Base-by-base conservation (phyloP, 2,888 invertebrate genomes). In the Cephonodes hylas region DNA sequence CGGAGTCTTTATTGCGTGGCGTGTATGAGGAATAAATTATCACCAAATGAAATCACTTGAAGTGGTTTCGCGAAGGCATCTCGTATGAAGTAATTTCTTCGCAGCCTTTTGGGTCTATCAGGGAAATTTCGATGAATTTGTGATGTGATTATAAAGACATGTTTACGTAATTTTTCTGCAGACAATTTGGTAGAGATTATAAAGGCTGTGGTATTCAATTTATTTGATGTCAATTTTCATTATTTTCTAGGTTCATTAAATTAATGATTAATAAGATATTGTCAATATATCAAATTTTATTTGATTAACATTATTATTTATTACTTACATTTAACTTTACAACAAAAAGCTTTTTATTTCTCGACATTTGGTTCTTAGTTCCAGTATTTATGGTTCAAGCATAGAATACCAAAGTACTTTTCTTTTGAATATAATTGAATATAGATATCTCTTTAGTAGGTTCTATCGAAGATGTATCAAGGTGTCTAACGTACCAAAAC, bases 1-100 rank as follows among this genome's bases (percentile, higher is more conserved):
- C 13, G 13, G 3, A 2, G 22, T 15, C 2, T n/a, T 7, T 53
- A 53, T 53, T 27, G 25, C 25, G 18, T 10, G 27, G 27, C 31
- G 15, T 31, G 58, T 58, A 42, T 58, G 42, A 13, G 58, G 58
- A 42, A 58, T 58, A 42, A 38, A 58, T 58, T 58, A 42, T 44
- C 7, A 42, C 18, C 23, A 42, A 58, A 58, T 58, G 53, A 53
- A 10, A 53, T 53, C 53, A 27, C 18, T 46, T 53, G 31, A 18
- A 31, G 18, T 18, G 58, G 10, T 18, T 56, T 25, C 58, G 3
- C 31, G 48, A 42, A 8, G 45, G 45, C 45, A n/a, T n/a, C n/a
- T n/a, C 13, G 53, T 31, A 18, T 53, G 27, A 31, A 53, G 10
- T 53, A 5, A 53, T 53, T 53, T 53, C 53, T 27, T 53, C 18